A percentile compares a stretch with the other conserved stretches of the same genome.
Evolutionary conservation across 1,140 invertebrate species (phyloP).

Genomic region (Trypoxylus dichotomus): DNA sequence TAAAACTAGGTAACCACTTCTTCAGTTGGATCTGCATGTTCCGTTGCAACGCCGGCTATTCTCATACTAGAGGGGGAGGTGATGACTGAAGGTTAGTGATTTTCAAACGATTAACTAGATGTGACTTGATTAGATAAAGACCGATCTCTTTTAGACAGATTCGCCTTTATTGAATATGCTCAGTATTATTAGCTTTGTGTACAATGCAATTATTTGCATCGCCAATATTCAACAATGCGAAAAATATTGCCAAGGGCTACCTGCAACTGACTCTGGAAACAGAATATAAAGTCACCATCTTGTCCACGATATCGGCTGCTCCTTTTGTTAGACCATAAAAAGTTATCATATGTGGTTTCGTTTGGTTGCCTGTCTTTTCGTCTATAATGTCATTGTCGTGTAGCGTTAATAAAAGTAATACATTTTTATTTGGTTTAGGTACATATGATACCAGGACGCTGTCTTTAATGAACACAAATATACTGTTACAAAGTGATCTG

Average conservation of each 20-base stretch:
- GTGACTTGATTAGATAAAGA: background rate
- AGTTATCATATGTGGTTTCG: background rate
- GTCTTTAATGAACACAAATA: slow-evolving; percentile 42
- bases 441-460: slow-evolving; percentile 39
- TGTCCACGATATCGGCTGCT: background rate
- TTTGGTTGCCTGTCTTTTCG: background rate
- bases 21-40: background rate
- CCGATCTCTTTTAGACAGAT: background rate
- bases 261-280: background rate
- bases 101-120: background rate
- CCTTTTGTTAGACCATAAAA: background rate
- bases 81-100: background rate
- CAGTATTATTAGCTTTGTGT: background rate
- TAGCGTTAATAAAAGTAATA: background rate
- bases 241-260: slow-evolving; percentile 9
- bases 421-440: slow-evolving; percentile 30
- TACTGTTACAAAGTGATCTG: slow-evolving; percentile 28
- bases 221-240: slow-evolving; percentile 6
- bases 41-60: background rate
- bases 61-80: background rate
- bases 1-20: background rate
- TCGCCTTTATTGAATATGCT: background rate
- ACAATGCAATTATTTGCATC: background rate
- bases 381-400: background rate
- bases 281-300: background rate